Evolutionary conservation across 2,113 vertebrate genomes (phyloP).

Genomic region (Aphyosemion australe): DNA sequence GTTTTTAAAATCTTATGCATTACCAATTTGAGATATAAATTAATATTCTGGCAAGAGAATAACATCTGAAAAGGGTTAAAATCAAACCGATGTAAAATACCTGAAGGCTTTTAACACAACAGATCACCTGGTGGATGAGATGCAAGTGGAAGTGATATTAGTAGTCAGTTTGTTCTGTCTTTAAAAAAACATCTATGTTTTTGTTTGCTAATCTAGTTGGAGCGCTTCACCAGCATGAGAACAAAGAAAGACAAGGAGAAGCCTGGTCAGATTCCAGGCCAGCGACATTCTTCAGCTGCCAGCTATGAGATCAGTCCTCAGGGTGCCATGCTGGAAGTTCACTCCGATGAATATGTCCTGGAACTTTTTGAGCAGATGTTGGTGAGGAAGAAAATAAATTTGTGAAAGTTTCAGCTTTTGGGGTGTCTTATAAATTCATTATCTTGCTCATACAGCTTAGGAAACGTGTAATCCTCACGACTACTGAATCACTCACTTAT

Average conservation of each 20-base stretch:
- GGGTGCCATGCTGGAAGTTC: slow-evolving; percentile 76
- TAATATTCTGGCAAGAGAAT: background rate
- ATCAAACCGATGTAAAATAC: background rate
- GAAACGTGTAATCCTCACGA: background rate
- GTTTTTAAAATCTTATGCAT: background rate
- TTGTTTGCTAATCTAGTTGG: slow-evolving; percentile 78
- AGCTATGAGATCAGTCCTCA: slow-evolving; percentile 79
- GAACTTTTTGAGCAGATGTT: slow-evolving; percentile 93
- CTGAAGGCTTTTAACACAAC: background rate
- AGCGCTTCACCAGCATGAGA: slow-evolving; percentile 92
- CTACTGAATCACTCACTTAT: background rate
- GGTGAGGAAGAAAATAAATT: slow-evolving; percentile 74
- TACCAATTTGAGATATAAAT: background rate
- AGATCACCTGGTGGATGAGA: background rate
- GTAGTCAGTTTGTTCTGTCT: slow-evolving; percentile 1
- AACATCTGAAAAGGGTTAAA: slow-evolving; percentile 21
- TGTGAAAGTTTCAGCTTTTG: background rate
- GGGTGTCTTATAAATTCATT: background rate
- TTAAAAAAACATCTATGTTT: background rate
- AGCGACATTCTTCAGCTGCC: slow-evolving; percentile 83
- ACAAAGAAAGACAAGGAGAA: slow-evolving; percentile 93
- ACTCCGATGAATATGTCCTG: slow-evolving; percentile 84
- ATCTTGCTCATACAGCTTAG: background rate
- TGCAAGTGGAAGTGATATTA: background rate
- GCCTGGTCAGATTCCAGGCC: slow-evolving; percentile 47